Evolutionary conservation across 2,113 vertebrate species (phyloP), one percentile per base, ranked within the genome.

Genomic region (Psilopsiagon aurifrons): DNA sequence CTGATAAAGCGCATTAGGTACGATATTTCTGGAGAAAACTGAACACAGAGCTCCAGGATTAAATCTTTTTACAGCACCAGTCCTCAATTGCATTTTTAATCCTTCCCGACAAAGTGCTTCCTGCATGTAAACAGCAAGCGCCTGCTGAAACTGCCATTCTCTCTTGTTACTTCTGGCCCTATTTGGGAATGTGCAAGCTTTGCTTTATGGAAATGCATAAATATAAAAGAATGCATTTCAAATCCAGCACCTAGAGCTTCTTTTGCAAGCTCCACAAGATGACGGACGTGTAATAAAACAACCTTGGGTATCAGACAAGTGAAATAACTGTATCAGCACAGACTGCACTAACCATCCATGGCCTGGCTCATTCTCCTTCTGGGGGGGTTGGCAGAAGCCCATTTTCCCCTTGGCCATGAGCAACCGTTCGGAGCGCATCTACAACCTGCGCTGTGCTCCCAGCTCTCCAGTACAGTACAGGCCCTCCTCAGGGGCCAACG

Each of bases 11-110:
- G 27, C 82, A 91, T 90, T 74, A 94, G 29, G 69, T 19, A 20
- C 63, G 95, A 37, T 93, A 94, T 93, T 95, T 85, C 31, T 41
- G 63, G 70, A 83, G 71, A 76, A 64, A 85, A 91, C 52, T 6
- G 67, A 76, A 35, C 57, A 8, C 10, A 2, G 52, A 68, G 86
- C 24, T 86, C 44, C 39, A 27, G 89, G 94, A 88, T 97, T 97
- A 96, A 94, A 33, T 27, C 84, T 37, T 80, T 87, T 71, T 52
- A 57, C 78, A 91, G 92, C 94, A 57, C 31, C 0, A 73, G 75
- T 69, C 62, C 95, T 83, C 87, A 28, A 5, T 8, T 31, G 92
- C 82, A 39, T 69, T 59, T 91, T 91, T 96, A 96, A 97, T 96
- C 94, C 92, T 37, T 3, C 0, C 70, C 46, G 91, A 76, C 67